Percentiles rank a stretch among this genome's conserved stretches.
Conservation (phyloP, 2,797 vertebrate genomes). For the Dromococcyx pavoninus region DNA sequence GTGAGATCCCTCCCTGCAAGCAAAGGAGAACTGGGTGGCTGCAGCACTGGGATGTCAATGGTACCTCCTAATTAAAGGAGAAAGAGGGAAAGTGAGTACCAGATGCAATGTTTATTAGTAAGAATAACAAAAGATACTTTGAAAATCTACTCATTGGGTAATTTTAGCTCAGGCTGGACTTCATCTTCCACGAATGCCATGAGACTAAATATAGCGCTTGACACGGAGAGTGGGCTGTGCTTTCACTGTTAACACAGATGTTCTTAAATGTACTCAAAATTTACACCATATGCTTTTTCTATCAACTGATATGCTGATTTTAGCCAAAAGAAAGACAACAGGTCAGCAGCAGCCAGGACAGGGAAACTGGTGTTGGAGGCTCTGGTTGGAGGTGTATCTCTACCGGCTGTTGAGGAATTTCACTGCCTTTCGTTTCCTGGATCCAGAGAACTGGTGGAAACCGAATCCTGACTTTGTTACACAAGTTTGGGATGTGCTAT, state of each 20-base stretch:
- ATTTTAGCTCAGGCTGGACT: conserved; percentile 46
- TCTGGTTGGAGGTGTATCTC: neutral
- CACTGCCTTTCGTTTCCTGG: neutral
- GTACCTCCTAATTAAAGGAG: neutral
- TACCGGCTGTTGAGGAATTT: rapidly evolving
- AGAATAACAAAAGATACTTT: conserved; percentile 38
- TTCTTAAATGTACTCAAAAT: neutral
- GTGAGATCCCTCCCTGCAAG: rapidly evolving
- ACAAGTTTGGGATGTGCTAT: neutral
- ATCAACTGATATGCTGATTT: conserved; percentile 4
- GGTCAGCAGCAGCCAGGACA: neutral
- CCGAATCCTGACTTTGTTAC: neutral
- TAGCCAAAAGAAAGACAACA: neutral
- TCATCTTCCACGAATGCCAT: neutral
- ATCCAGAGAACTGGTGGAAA: neutral
- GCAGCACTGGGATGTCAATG: rapidly evolving
- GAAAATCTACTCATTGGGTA: conserved; percentile 39
- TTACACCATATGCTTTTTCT: neutral
- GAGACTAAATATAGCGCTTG: conserved; percentile 24
- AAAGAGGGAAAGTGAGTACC: neutral
- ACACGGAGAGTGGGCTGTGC: neutral
- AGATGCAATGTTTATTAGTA: conserved; percentile 25
- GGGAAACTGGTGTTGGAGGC: neutral
- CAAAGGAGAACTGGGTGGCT: neutral
- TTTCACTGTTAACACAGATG: neutral